Evolutionary conservation across 1,140 invertebrate genomes (phyloP).

Genomic region (Cyclargus thomasi): DNA sequence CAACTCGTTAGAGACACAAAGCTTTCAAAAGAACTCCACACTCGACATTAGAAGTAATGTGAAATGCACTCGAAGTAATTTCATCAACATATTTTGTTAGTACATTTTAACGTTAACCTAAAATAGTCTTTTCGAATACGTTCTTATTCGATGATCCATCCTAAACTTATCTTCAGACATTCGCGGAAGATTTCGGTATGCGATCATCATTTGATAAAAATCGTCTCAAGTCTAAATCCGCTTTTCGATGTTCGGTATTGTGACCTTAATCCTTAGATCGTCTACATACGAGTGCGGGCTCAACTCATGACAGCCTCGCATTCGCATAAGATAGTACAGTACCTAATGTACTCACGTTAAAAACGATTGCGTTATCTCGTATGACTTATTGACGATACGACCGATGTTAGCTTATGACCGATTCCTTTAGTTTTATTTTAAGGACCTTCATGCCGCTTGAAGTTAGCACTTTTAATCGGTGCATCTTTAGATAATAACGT

Average conservation of each 20-base stretch:
- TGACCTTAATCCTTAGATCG: slow-evolving; percentile 19
- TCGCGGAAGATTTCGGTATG: slow-evolving; percentile 1
- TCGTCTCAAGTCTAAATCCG: slow-evolving; percentile 14
- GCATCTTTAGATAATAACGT: not conserved
- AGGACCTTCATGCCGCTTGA: not conserved
- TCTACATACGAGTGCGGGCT: slow-evolving; percentile 4
- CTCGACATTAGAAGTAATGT: not conserved
- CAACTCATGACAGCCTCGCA: not conserved
- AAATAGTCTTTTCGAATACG: not conserved
- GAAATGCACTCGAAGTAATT: not conserved
- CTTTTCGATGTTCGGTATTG: slow-evolving; percentile 19
- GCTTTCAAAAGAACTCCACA: not conserved
- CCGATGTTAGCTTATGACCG: not conserved
- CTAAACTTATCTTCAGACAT: slow-evolving; percentile 3
- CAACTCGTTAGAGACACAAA: not conserved
- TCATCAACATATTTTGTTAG: not conserved
- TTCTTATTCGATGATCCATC: not conserved
- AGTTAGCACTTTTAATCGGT: not conserved
- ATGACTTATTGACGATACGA: slow-evolving; percentile 8
- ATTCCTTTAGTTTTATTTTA: not conserved
- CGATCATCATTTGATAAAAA: slow-evolving; percentile 11
- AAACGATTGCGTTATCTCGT: slow-evolving; percentile 2
- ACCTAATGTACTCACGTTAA: slow-evolving; percentile 6
- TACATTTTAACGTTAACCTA: not conserved
- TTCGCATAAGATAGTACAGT: slow-evolving; percentile 4